Conservation (phyloP, 2,797 vertebrate species). For the Gephyroberyx darwinii region DNA sequence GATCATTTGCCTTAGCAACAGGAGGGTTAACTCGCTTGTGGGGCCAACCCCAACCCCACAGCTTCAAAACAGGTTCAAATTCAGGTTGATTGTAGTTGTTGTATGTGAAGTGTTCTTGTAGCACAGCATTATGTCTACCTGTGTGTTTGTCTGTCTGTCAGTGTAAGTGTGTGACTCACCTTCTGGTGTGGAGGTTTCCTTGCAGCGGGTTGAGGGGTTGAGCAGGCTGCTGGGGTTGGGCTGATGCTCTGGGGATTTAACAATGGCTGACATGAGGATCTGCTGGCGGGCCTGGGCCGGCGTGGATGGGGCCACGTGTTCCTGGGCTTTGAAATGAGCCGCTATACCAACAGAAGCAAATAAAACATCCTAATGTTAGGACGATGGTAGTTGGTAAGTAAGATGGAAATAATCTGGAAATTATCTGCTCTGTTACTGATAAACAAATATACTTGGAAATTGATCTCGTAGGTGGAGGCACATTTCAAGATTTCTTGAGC, state of each 20-base stretch:
- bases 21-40: constrained; percentile 32
- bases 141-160: constrained; percentile 5
- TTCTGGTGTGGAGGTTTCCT: constrained; percentile 94
- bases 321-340: constrained; percentile 94
- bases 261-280: constrained; percentile 98
- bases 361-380: constrained; percentile 18
- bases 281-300: constrained; percentile 96
- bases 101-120: no score
- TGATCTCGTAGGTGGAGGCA: constrained; percentile 18
- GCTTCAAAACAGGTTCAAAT: constrained; percentile 14
- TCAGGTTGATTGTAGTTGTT: constrained; percentile 4
- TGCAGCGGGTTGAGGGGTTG: constrained; percentile 91
- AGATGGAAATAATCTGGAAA: neutral
- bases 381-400: constrained; percentile 6
- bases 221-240: constrained; percentile 94
- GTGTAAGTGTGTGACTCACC: constrained; percentile 77
- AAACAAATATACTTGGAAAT: constrained; percentile 15
- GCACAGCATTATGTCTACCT: neutral
- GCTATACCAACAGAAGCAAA: constrained; percentile 77
- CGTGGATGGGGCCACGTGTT: constrained; percentile 90
- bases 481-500: constrained; percentile 12
- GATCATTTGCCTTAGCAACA: constrained; percentile 29
- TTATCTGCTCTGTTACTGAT: constrained; percentile 9
- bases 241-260: constrained; percentile 97
- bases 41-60: constrained; percentile 3